phyloP scores from a whole-genome alignment of 2,888 invertebrate genomes.

The Neocrepidodera transversa region DNA sequence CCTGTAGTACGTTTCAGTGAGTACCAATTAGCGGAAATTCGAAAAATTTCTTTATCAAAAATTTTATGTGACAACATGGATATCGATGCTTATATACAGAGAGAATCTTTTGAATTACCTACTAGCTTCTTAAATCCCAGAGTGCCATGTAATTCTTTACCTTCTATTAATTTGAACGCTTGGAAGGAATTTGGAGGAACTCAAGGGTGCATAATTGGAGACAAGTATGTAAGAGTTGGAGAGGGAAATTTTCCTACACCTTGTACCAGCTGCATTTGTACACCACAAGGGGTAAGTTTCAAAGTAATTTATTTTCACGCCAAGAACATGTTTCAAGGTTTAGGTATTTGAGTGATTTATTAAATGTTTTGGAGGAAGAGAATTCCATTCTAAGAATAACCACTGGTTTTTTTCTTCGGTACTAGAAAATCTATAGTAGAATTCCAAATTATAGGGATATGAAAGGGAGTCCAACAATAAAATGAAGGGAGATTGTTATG shows the following conservation, averaged over 20 bases:
- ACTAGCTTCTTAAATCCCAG: slow-evolving; percentile 88
- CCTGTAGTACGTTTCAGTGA: slow-evolving; percentile 81
- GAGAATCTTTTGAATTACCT: slow-evolving; percentile 88
- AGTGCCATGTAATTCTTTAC: slow-evolving; percentile 82
- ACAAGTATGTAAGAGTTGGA: slow-evolving; percentile 78
- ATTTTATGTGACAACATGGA: slow-evolving; percentile 91
- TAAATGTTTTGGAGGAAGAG: too few relatives aligned
- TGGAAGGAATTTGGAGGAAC: slow-evolving; percentile 76
- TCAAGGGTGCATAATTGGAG: slow-evolving; percentile 83
- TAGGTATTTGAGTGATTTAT: too few relatives aligned
- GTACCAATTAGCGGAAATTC: slow-evolving; percentile 85
- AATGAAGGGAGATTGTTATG: not conserved
- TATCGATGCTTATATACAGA: slow-evolving; percentile 82
- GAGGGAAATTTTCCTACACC: slow-evolving; percentile 87
- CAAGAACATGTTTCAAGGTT: too few relatives aligned
- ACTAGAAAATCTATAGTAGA: too few relatives aligned
- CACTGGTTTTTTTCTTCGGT: too few relatives aligned
- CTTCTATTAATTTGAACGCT: slow-evolving; percentile 79
- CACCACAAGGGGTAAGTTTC: slow-evolving; percentile 79
- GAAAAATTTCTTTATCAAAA: slow-evolving; percentile 85
- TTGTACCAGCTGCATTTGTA: slow-evolving; percentile 88
- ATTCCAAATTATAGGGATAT: not conserved
- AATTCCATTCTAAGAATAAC: too few relatives aligned
- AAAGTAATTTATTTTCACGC: not conserved
- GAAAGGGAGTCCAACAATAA: not conserved